phyloP scores from a whole-genome alignment of 2,113 vertebrate species.

The Odontophorus gujanensis region DNA sequence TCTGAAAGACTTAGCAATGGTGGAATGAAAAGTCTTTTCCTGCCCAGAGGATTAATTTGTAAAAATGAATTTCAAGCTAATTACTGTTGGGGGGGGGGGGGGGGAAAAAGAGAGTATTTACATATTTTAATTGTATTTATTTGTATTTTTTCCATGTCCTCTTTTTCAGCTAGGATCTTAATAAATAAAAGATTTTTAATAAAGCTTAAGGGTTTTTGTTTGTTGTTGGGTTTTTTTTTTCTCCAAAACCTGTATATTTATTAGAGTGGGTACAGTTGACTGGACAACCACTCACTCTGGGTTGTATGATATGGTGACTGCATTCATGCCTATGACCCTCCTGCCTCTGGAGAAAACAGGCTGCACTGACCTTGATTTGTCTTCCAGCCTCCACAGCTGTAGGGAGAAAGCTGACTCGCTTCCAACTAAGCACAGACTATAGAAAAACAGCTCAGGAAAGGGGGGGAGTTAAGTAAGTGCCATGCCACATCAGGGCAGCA shows the following conservation, averaged over 20 bases:
- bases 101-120: background rate
- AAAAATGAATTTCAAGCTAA: background rate
- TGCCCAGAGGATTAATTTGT: background rate
- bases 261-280: conserved; percentile 16
- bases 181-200: background rate
- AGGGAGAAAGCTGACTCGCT: background rate
- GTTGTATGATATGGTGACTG: background rate
- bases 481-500: background rate
- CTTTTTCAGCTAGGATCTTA: background rate
- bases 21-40: conserved; percentile 77
- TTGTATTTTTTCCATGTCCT: background rate
- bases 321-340: background rate
- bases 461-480: background rate
- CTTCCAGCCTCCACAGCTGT: background rate
- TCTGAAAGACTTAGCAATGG: conserved; percentile 90
- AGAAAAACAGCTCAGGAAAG: background rate
- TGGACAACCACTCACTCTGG: background rate
- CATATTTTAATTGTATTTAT: conserved; percentile 46
- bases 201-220: background rate
- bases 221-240: background rate
- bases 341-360: background rate
- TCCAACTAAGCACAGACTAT: background rate
- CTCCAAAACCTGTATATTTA: background rate
- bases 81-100: background rate
- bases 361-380: rapidly evolving